Evolutionary conservation across 2,797 vertebrate genomes (phyloP), one percentile per base, ranked within the genome.

Genomic region (Anguilla megastoma): DNA sequence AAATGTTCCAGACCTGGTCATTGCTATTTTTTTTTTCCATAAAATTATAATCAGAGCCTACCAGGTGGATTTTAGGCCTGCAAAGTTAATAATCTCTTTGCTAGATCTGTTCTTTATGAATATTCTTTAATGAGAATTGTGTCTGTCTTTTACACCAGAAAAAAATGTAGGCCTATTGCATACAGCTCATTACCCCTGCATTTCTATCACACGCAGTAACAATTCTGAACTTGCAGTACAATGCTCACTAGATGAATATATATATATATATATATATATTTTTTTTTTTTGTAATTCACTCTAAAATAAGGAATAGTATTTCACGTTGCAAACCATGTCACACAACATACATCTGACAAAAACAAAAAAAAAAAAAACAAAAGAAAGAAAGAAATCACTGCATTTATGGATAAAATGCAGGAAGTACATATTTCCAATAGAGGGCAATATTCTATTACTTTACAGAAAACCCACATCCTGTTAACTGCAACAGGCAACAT

Each of bases 371-470:
- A 1, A 58, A 2, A 16, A 0, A 36, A 58, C 0, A 58, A 58
- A 10, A 82, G 18, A 18, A 83, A 41, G 1, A 63, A 63, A 52
- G 7, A 52, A 63, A 63, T 63, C 63, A 27, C n/a, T 66, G 63
- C 63, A 24, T 66, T 66, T 60, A 21, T 33, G 9, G 71, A 90
- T 71, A 86, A 92, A 94, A 94, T 95, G 96, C 93, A 96, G 93
- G 94, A 92, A 90, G 90, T 90, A 86, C 91, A 2, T 84, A 69
- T 90, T 93, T 94, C 96, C 96, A 96, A 96, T 92, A 97, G 96
- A 97, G 96, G 96, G 96, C 96, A 96, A 96, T 95, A 95, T 95
- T 95, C 95, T 95, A 95, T 96, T 96, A 93, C 94, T 94, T 93
- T 94, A 94, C 91, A 87, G 45, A 41, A 41, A 85, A 87, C n/a